Conservation (phyloP, 2,113 vertebrate genomes). For the Clarias magur region DNA sequence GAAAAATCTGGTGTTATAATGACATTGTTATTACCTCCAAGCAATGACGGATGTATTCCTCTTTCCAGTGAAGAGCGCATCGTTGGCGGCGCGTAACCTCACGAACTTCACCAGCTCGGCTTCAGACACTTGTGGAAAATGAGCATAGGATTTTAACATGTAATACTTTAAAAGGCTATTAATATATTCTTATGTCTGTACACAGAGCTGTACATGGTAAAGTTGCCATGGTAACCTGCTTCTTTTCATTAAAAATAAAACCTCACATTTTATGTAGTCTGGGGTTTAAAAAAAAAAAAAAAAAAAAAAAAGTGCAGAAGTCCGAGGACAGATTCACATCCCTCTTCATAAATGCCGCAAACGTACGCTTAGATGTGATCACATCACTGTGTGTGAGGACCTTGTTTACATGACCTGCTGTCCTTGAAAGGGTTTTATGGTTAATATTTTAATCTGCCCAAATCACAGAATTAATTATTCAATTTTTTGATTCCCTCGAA, state of each 20-base stretch:
- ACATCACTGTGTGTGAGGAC: neutral
- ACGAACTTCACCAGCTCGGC: slow-evolving; percentile 65
- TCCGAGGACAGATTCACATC: neutral
- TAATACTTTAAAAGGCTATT: too few species aligned
- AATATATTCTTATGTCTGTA: too few species aligned
- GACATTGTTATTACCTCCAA: slow-evolving; percentile 62
- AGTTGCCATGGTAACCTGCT: neutral
- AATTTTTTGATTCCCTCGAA: neutral
- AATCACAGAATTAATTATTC: neutral
- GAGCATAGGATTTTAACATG: neutral
- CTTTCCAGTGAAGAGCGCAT: slow-evolving; percentile 65
- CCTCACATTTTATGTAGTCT: neutral
- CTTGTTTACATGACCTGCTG: neutral
- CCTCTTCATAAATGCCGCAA: neutral
- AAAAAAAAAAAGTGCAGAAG: neutral
- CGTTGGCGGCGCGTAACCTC: slow-evolving; percentile 67
- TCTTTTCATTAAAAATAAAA: neutral
- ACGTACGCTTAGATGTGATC: neutral
- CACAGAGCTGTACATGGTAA: neutral
- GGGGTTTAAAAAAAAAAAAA: too few species aligned
- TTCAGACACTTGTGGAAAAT: slow-evolving; percentile 55
- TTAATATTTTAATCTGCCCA: too few species aligned
- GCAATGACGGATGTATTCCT: slow-evolving; percentile 64
- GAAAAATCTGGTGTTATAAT: neutral
- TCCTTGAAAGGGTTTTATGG: neutral